A percentile compares a stretch with the other conserved stretches of the same genome.
These are phyloP conservation scores for Characodon lateralis DNA, from an alignment of 2,797 vertebrate genomes.

Conservation along the genomic window DNA sequence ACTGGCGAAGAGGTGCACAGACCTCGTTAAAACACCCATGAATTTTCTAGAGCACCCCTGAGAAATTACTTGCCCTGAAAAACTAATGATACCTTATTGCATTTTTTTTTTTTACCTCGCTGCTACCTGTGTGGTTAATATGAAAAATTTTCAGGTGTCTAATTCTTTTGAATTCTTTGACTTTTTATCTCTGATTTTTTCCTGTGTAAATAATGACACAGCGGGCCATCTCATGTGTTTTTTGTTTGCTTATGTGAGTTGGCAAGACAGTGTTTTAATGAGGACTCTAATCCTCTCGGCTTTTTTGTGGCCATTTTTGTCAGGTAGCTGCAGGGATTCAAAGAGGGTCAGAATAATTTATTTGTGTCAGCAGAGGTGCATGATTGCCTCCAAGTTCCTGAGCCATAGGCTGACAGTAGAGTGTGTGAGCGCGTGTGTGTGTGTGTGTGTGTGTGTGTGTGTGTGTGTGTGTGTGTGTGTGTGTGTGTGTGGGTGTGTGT, in stretches of 20 bases:
- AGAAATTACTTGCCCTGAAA: neutral
- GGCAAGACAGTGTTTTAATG: constrained; percentile 17
- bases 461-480: constrained; percentile 1
- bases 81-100: neutral
- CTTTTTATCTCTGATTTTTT: neutral
- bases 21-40: neutral
- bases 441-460: constrained; percentile 4
- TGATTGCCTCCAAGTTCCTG: constrained; percentile 67
- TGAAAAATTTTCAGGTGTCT: neutral
- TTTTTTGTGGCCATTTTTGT: constrained; percentile 67
- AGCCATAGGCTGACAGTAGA: constrained; percentile 66
- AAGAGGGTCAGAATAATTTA: constrained; percentile 56
- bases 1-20: neutral
- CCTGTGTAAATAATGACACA: neutral
- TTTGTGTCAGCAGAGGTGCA: constrained; percentile 60
- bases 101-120: neutral
- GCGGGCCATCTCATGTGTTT: neutral
- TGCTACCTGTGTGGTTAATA: neutral
- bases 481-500: neutral
- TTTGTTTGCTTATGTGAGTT: constrained; percentile 12
- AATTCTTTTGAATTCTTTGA: neutral
- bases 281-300: constrained; percentile 54
- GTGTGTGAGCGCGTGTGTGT: constrained; percentile 18
- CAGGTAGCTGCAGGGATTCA: constrained; percentile 64
- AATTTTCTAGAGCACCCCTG: neutral